phyloP scores from a whole-genome alignment of 2,797 vertebrate species.

The Erpetoichthys calabaricus region DNA sequence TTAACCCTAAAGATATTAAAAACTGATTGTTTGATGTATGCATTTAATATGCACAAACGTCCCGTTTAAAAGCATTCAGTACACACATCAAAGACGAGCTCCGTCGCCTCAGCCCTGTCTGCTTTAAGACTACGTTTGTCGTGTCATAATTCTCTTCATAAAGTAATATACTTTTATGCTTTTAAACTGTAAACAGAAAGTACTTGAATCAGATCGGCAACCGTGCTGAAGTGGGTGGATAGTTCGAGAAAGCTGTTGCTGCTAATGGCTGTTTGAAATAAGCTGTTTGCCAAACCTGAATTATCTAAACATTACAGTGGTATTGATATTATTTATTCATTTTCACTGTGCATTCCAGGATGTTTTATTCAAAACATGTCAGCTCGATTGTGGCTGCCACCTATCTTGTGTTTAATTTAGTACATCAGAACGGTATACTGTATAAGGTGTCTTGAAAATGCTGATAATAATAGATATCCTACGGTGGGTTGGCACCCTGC shows the following conservation, averaged over 20 bases:
- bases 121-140: slow-evolving; percentile 28
- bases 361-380: no score
- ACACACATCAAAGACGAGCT: slow-evolving; percentile 35
- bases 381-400: no score
- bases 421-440: no score
- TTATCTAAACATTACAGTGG: slow-evolving; percentile 8
- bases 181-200: slow-evolving; percentile 53
- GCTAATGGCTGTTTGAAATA: slow-evolving; percentile 25
- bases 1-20: slow-evolving; percentile 59
- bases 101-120: slow-evolving; percentile 29
- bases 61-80: slow-evolving; percentile 51
- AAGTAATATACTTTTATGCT: slow-evolving; percentile 42
- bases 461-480: no score
- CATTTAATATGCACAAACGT: slow-evolving; percentile 42
- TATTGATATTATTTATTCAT: slow-evolving; percentile 13
- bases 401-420: no score
- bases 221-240: slow-evolving; percentile 37
- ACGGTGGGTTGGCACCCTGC: no score
- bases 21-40: slow-evolving; percentile 54
- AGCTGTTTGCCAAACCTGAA: slow-evolving; percentile 25
- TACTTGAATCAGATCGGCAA: slow-evolving; percentile 49
- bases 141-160: slow-evolving; percentile 43
- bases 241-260: slow-evolving; percentile 32
- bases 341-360: neutral
- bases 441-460: no score